Percentiles rank a stretch among this genome's conserved stretches.
Evolutionary conservation across 2,113 vertebrate species (phyloP).

Genomic region (Nannospalax galili): DNA sequence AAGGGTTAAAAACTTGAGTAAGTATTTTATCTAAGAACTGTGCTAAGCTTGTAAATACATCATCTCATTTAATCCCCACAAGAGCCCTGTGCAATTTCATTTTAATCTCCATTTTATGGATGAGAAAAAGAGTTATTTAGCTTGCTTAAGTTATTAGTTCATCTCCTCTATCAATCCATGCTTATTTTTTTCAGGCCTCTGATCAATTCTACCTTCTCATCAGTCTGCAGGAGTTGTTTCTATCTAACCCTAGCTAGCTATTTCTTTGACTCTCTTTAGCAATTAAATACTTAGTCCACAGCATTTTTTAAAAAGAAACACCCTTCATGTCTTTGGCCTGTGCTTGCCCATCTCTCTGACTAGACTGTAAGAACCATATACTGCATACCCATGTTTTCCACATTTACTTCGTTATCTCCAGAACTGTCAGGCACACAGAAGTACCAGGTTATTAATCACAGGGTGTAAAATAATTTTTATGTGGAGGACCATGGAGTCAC

Average conservation of each 20-base stretch:
- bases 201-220: not conserved
- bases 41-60: not conserved
- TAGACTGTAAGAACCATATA: not conserved
- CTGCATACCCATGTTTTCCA: not conserved
- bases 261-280: not conserved
- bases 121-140: not conserved
- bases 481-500: not conserved
- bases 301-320: not conserved
- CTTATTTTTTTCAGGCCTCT: not conserved
- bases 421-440: not conserved
- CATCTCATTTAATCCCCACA: not conserved
- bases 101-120: slow-evolving; percentile 3
- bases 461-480: not conserved
- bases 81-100: not conserved
- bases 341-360: not conserved
- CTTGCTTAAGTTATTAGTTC: not conserved
- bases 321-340: no score
- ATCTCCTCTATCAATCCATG: not conserved
- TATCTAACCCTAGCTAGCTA: not conserved
- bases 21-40: not conserved
- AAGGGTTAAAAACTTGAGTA: not conserved
- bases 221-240: not conserved
- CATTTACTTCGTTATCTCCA: no score
- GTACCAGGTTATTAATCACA: not conserved
- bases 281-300: not conserved